Evolutionary conservation across 2,888 invertebrate species (phyloP).

Genomic region (Campoletis raptor): DNA sequence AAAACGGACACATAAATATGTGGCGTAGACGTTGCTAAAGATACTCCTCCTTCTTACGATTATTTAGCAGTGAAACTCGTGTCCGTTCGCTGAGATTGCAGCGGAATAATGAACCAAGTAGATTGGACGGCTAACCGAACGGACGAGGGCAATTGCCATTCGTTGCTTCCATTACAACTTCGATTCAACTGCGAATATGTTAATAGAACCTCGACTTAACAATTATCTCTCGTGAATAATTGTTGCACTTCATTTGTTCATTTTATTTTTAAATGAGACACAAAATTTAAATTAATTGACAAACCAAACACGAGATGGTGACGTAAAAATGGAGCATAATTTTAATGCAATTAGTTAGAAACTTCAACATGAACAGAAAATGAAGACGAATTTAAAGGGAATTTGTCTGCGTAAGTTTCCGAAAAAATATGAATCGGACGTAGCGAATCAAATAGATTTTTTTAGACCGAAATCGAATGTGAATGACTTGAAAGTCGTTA

Average conservation of each 20-base stretch:
- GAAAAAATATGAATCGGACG: not conserved
- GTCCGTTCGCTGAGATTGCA: slow-evolving; percentile 39
- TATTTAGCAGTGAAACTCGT: slow-evolving; percentile 28
- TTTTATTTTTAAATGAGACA: not conserved
- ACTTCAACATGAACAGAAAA: not conserved
- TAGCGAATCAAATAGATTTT: not conserved
- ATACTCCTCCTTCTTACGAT: slow-evolving; percentile 50
- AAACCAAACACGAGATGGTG: not conserved
- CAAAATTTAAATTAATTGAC: not conserved
- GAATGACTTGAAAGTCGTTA: not conserved
- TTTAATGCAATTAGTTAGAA: not conserved
- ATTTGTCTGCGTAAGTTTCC: not conserved
- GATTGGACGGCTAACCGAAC: slow-evolving; percentile 51
- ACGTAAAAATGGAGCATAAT: not conserved
- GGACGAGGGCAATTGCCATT: slow-evolving; percentile 64
- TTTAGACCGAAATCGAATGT: not conserved
- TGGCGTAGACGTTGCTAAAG: slow-evolving; percentile 49
- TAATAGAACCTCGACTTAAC: slow-evolving; percentile 11
- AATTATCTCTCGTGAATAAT: slow-evolving; percentile 15
- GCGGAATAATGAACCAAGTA: slow-evolving; percentile 52
- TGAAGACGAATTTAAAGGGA: not conserved
- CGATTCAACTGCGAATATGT: slow-evolving; percentile 36
- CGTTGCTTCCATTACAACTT: slow-evolving; percentile 47
- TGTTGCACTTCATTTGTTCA: not conserved
- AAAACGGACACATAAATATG: slow-evolving; percentile 68